Base-by-base conservation (phyloP, 2,113 vertebrate species). In the Hyla sarda region DNA sequence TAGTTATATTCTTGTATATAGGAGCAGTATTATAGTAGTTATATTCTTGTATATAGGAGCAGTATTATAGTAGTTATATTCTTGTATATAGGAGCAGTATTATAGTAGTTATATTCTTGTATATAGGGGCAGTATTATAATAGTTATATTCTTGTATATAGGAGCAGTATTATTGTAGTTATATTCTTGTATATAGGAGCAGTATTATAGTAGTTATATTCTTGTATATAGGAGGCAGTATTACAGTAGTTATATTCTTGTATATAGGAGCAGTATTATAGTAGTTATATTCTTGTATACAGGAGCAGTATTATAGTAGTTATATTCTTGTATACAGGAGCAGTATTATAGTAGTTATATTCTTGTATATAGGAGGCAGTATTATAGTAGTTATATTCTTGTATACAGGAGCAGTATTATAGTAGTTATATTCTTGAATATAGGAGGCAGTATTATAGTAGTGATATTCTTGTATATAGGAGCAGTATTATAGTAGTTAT, bases 1-100 rank as follows among this genome's bases (percentile, higher is more conserved):
- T 60, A 60, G 56, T 60, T 60, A 60, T 60, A 60, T 60, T 25
- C 56, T 25, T 60, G 56, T 60, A 60, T 6, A 60, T 60, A 60
- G 56, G 60, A 6, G 60, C 60, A 65, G 60, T 65, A 65, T 65
- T 65, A 65, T 30, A 65, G 60, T 65, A 30, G 60, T 65, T 65
- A 65, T 65, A 65, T 65, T 30, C 25, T 30, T 65, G 60, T 65
- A 65, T 9, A 65, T 65, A 65, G 60, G 60, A 30, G 60, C 28
- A 65, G 60, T 65, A 65, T 65, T 65, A 65, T 60, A 60, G 56
- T 25, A 11, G 56, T 60, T 60, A 60, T 25, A 60, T n/a, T 10
- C 56, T 25, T 60, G 56, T 60, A 60, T 6, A 60, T 60, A 60
- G 56, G 56, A 9, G n/a, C 56, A 60, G 56, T 60, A 60, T 60